Evolutionary conservation across 2,888 invertebrate genomes (phyloP), one percentile per base, ranked within the genome.

Genomic region (Lycophotia porphyrea): DNA sequence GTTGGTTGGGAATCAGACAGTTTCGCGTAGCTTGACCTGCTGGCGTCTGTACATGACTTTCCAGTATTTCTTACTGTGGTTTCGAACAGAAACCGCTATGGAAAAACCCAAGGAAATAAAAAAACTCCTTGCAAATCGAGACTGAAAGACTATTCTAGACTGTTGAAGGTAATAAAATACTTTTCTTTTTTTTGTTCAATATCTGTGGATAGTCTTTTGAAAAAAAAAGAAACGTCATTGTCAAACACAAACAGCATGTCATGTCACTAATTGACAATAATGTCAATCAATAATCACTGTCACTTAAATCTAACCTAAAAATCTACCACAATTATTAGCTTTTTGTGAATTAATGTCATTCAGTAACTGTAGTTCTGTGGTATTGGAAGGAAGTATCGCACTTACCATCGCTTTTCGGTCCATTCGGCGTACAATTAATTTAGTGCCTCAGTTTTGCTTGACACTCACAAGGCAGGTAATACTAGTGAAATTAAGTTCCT

Each of bases 401-500:
- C 18, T 71, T 42, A 44, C 60, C 36, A 58, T 24, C 36, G n/a
- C 47, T 58, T 64, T 31, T 36, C 63, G 47, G 2, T 34, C 63
- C 11, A 18, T 47, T 55, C 34, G 15, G 18, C 52, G 31, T 34
- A n/a, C 49, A 21, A 8, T 55, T 27, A 15, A 49, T 58, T 74
- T 60, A 66, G 27, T 60, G 27, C 27, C 39, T 27, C 66, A 63
- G 27, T 68, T 76, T 68, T 36, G 21, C 60, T 36, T 52, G 27
- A 66, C 34, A n/a, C 24, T 67, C 5, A 27, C 42, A 68, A 68
- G 47, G n/a, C 76, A 82, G 78, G 78, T 79, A 79, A 82, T 68
- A 1, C 1, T 13, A 63, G 36, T 61, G 15, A 49, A 65, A 72
- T 58, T 1, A 31, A 44, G 2, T 21, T 36, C 0, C 3, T 42